Conservation (phyloP, 1,140 invertebrate species). For the Micrasema longulum region DNA sequence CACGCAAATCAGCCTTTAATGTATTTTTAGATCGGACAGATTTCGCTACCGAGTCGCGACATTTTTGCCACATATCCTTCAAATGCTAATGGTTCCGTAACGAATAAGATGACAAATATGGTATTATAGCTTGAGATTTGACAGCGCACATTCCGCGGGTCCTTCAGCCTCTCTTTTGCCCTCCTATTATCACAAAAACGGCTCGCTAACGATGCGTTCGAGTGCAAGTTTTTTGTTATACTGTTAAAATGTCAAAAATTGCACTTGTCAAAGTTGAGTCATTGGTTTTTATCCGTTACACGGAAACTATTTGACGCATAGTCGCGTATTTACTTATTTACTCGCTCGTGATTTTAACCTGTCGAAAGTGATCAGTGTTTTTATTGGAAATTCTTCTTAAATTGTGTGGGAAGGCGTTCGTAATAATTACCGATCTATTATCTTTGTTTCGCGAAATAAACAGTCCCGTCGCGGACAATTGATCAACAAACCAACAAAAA, state of each 20-base stretch:
- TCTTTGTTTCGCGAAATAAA: no score
- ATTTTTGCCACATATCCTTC: conserved; percentile 70
- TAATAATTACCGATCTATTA: no score
- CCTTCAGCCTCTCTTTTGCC: not conserved
- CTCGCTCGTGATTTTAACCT: not conserved
- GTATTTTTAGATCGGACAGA: conserved; percentile 69
- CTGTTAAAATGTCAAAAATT: conserved; percentile 43
- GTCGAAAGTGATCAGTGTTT: not conserved
- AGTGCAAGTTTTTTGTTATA: conserved; percentile 47
- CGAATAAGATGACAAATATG: conserved; percentile 62
- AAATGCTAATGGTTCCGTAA: conserved; percentile 67
- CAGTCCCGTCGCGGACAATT: no score
- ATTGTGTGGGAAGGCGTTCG: conserved; percentile 22
- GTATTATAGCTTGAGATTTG: conserved; percentile 57
- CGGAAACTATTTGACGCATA: conserved; percentile 18
- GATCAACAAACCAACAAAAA: no score
- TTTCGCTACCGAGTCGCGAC: conserved; percentile 67
- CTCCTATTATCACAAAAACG: not conserved
- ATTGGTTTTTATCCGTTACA: conserved; percentile 39
- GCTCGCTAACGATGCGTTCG: not conserved
- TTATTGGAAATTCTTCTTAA: not conserved
- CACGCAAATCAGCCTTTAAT: conserved; percentile 63
- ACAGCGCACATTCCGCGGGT: conserved; percentile 57
- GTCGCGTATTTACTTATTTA: not conserved
- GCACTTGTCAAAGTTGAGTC: conserved; percentile 47